Base-by-base conservation (phyloP, 2,797 vertebrate species). In the Apogon hyalosoma region DNA sequence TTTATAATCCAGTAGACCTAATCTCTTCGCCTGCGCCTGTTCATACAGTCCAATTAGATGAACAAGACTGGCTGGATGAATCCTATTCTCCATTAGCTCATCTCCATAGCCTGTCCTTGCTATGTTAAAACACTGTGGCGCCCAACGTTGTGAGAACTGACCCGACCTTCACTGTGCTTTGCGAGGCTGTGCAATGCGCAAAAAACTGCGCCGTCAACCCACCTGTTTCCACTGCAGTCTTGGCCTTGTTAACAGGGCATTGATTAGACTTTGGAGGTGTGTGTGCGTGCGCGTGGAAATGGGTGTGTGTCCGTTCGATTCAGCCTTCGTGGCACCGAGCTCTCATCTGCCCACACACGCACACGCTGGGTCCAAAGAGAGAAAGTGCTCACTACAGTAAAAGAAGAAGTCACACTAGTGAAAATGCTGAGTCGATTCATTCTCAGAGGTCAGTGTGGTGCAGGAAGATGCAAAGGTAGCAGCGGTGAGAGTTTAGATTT, bases 1-100 rank as follows among this genome's bases (percentile, higher is more conserved):
- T 90, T 91, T 83, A 91, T 89, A 91, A 91, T 92, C 89, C 89
- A 74, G 86, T 81, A 80, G 81, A 75, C 88, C 84, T 90, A 90
- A 91, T 90, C 90, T 90, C 83, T 81, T 73, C 16, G 14, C 72
- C 77, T 59, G 45, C 61, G 41, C 76, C 66, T 41, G 15, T 81
- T 74, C 75, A 80, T 66, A 85, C 84, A 86, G 88, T 91, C 88
- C 90, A 91, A 92, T 92, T 91, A 92, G 80, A 86, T 69, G 81
- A 85, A 87, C 83, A 79, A 76, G 80, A 75, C 75, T 11, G 69
- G 56, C 41, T 15, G 57, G 82, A 86, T 84, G 83, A 77, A 65
- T 71, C 74, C 69, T 60, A 57, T 65, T 75, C 48, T 38, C 55
- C 49, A 41, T 64, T 77, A 80, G 74, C 60, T 72, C 76, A 77